Evolutionary conservation across 2,797 vertebrate species (phyloP), one percentile per base, ranked within the genome.

Genomic region (Enteromius anoplus): DNA sequence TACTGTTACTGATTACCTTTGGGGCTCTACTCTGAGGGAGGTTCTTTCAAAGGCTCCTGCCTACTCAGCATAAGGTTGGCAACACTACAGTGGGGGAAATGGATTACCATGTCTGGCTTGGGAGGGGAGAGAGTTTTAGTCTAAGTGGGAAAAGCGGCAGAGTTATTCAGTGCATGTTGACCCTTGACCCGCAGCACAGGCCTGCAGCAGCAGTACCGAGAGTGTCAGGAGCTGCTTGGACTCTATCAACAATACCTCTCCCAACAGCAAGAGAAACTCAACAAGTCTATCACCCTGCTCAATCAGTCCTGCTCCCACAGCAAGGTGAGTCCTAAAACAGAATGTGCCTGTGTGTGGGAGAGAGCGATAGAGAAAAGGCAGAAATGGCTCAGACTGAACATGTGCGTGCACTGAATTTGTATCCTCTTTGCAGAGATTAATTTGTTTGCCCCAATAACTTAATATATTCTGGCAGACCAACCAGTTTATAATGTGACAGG

Each of bases 191-290:
- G 3, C 3, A 42, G 82, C 89, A 88, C 85, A 99, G 98, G 96
- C 91, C 93, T 99, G 85, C 97, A 98, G 88, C 96, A 96, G 87
- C 97, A 99, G 89, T 99, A 98, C 91, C 95, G 91, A 91, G 97
- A 99, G 91, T 99, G 97, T 89, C 97, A 99, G 93, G 97, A 99
- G 91, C 94, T 99, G 90, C 90, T 99, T 69, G 95, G 93, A 29
- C 96, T 99, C 49, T 98, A 99, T 92, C 97, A 99, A 91, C 97
- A 96, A 88, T 98, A 98, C 84, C 95, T 99, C n/a, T 95, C 96
- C 75, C 96, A 98, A 88, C 97, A 98, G 91, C 96, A 98, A 87
- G 94, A 96, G 26, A 97, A 97, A 86, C 96, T 98, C 45, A 96
- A 95, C 2, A 90, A 91, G 80, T 98, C 97, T 75, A 95, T 97